These are phyloP conservation scores for Beroe forskalii DNA, from an alignment of 37 sponge, comb jelly and placozoan genomes.

Conservation along the genomic window DNA sequence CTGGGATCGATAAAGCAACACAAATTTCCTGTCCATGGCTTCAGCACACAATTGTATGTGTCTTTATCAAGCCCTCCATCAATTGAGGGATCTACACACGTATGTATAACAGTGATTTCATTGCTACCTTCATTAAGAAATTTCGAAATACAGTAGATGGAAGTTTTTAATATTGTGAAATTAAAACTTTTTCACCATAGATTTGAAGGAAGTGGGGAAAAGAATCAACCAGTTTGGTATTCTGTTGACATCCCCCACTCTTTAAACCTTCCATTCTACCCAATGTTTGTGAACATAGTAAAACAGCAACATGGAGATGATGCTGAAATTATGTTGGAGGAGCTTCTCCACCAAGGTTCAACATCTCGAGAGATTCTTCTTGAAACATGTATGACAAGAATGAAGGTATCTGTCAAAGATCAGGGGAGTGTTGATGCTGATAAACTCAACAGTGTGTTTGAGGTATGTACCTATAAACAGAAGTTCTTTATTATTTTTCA, in stretches of 20 bases:
- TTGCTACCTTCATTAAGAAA: too few species aligned
- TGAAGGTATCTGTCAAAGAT: slow-evolving; percentile 1
- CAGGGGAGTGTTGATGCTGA: slow-evolving; percentile 10
- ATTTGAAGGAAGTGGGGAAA: slow-evolving; percentile 33
- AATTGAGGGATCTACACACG: too few species aligned
- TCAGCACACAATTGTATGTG: too few species aligned
- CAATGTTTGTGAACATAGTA: slow-evolving; percentile 46
- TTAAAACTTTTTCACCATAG: too few species aligned
- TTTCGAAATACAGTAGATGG: too few species aligned
- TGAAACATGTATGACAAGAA: slow-evolving; percentile 1
- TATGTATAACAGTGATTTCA: too few species aligned
- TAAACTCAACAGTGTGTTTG: slow-evolving; percentile 8
- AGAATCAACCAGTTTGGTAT: slow-evolving; percentile 14
- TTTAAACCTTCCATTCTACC: slow-evolving; percentile 54
- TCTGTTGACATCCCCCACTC: slow-evolving; percentile 26
- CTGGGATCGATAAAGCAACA: too few species aligned
- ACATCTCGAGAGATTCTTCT: slow-evolving; percentile 13
- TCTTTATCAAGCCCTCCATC: too few species aligned
- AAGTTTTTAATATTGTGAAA: too few species aligned
- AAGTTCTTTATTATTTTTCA: too few species aligned
- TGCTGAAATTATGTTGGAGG: slow-evolving; percentile 34
- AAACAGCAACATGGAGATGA: slow-evolving; percentile 38
- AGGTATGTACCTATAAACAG: too few species aligned
- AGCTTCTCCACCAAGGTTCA: slow-evolving; percentile 35
- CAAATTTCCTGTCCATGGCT: too few species aligned